A percentile compares a stretch with the other conserved stretches of the same genome.
phyloP scores from a whole-genome alignment of 2,797 vertebrate genomes.

The Sciurus vulgaris region DNA sequence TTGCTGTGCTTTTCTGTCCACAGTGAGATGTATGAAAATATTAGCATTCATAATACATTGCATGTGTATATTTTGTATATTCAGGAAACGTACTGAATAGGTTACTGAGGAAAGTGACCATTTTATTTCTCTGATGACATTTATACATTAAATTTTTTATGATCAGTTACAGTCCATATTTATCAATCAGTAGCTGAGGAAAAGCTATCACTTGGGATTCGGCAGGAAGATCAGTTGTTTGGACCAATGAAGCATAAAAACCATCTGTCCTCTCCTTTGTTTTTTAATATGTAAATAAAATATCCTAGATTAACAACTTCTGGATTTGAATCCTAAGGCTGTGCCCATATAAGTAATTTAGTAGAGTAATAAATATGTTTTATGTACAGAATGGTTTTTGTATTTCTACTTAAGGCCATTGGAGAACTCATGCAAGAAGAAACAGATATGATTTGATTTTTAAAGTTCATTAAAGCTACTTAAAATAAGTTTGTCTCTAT shows the following conservation, averaged over 20 bases:
- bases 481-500: not conserved
- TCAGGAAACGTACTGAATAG: slow-evolving; percentile 30
- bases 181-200: slow-evolving; percentile 43
- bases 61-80: not conserved
- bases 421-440: slow-evolving; percentile 2
- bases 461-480: not conserved
- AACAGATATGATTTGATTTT: slow-evolving; percentile 11
- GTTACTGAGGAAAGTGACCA: not conserved
- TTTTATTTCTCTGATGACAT: slow-evolving; percentile 46
- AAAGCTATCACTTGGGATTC: slow-evolving; percentile 13
- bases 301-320: not conserved
- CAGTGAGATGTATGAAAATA: slow-evolving; percentile 33
- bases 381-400: not conserved
- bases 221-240: slow-evolving; percentile 30
- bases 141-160: not conserved
- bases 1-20: not conserved
- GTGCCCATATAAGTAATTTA: slow-evolving; percentile 17
- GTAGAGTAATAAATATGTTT: not conserved
- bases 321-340: slow-evolving; percentile 52
- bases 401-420: slow-evolving; percentile 38
- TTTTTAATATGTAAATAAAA: slow-evolving; percentile 55
- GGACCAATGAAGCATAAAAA: slow-evolving; percentile 49
- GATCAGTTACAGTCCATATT: not conserved
- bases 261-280: slow-evolving; percentile 56
- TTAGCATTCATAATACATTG: slow-evolving; percentile 42